Base-by-base conservation (phyloP, 2,797 vertebrate genomes). In the Sternotherus odoratus region DNA sequence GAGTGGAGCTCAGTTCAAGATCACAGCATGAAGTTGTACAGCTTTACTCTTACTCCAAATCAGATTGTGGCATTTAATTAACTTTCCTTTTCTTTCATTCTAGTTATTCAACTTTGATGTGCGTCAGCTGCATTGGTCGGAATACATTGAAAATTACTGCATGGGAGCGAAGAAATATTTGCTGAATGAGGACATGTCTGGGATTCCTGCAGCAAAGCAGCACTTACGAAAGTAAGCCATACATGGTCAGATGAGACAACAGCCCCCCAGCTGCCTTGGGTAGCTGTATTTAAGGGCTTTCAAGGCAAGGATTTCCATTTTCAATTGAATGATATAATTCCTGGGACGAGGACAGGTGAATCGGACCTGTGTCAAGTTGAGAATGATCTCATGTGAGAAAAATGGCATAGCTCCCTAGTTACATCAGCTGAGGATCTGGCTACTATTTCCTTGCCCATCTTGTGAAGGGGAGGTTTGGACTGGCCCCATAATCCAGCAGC, bases 51-150 rank as follows among this genome's bases (percentile, higher is more conserved):
- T 75, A 79, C 77, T 88, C 80, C 85, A 66, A 48, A 75, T 75
- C 12, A 4, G 15, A 46, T 66, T 90, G 11, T 79, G 13, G 4
- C 4, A 1, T 86, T 81, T 87, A 88, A 69, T n/a, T 51, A 57
- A 28, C 28, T 1, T 39, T 91, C 46, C 94, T 87, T 94, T 78
- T 91, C 86, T 90, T 96, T 89, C 79, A 91, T 97, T 94, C 33
- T 98, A 99, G 99, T 97, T 98, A 10, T 99, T 99, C 97, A 99
- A 99, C 98, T 99, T 99, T 10, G 99, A 99, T n/a, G 98, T 99
- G 80, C 99, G 99, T 63, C 99, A 99, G 97, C 97, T 99, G 95
- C 99, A 99, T 97, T 99, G 99, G 99, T 98, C 99, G 0, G 99
- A 99, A 97, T 99, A 99, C 97, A 99, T 99, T 6, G 99, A 99